Evolutionary conservation across 2,113 vertebrate species (phyloP).

Genomic region (Myxocyprinus asiaticus): DNA sequence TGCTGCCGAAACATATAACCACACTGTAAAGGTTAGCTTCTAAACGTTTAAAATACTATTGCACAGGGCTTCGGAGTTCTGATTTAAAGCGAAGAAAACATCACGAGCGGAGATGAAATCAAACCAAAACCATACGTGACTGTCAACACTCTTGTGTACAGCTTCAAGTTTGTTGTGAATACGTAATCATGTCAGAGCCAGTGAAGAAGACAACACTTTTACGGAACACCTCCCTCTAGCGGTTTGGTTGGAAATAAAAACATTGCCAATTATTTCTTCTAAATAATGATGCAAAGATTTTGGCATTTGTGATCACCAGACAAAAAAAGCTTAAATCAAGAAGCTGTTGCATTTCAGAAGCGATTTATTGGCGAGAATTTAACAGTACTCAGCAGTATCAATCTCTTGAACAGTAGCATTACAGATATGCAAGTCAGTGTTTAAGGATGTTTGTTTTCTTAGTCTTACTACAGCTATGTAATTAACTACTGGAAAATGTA

Average conservation of each 20-base stretch:
- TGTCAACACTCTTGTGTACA: background rate
- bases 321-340: background rate
- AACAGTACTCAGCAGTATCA: constrained; percentile 3
- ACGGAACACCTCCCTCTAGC: background rate
- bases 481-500: constrained; percentile 2
- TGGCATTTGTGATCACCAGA: background rate
- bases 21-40: background rate
- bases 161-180: constrained; percentile 25
- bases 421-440: constrained; percentile 12
- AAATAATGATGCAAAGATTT: background rate
- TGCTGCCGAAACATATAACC: background rate
- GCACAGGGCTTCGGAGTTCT: background rate
- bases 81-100: background rate
- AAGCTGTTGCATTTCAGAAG: constrained; percentile 9
- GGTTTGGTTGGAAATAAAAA: background rate
- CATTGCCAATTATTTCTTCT: too few relatives aligned
- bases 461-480: constrained; percentile 5
- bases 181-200: background rate
- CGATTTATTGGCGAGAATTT: constrained; percentile 42
- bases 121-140: background rate
- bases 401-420: constrained; percentile 11
- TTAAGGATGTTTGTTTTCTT: background rate
- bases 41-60: background rate
- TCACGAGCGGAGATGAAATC: background rate
- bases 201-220: background rate